Conservation (phyloP, 2,888 invertebrate species). For the Hylaea fasciaria region DNA sequence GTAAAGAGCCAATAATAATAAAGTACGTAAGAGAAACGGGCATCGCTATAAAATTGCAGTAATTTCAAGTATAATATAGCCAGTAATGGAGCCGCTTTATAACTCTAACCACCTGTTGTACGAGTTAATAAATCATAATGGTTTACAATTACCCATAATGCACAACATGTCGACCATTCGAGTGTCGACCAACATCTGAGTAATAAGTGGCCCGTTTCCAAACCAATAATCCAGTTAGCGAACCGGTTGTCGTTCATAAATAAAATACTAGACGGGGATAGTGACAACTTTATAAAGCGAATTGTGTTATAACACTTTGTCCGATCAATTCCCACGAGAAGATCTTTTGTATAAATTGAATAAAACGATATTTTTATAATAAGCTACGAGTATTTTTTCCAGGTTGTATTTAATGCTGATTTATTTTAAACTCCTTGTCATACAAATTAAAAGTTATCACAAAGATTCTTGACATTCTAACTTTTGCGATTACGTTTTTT, state of each 20-base stretch:
- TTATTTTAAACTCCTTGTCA: too few species aligned
- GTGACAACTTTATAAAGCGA: constrained; percentile 40
- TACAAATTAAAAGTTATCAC: too few species aligned
- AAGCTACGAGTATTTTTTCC: not conserved
- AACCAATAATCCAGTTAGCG: constrained; percentile 37
- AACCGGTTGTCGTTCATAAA: constrained; percentile 29
- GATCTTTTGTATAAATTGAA: constrained; percentile 28
- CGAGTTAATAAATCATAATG: constrained; percentile 20
- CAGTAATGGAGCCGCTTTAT: constrained; percentile 7
- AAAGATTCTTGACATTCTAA: too few species aligned
- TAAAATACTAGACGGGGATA: constrained; percentile 29
- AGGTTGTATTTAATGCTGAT: too few species aligned
- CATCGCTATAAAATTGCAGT: not conserved
- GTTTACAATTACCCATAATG: constrained; percentile 27
- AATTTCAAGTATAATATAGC: not conserved
- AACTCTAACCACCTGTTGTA: constrained; percentile 17
- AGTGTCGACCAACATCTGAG: constrained; percentile 15
- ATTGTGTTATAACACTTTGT: constrained; percentile 32
- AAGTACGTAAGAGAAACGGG: not conserved
- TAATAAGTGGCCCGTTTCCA: constrained; percentile 27
- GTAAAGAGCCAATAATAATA: not conserved
- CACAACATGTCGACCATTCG: constrained; percentile 8
- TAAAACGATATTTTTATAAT: constrained; percentile 10
- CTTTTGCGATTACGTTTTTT: constrained; percentile 2
- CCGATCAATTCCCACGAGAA: constrained; percentile 28